Conservation (phyloP, 2,797 vertebrate species). For the Pachyuromys duprasi region DNA sequence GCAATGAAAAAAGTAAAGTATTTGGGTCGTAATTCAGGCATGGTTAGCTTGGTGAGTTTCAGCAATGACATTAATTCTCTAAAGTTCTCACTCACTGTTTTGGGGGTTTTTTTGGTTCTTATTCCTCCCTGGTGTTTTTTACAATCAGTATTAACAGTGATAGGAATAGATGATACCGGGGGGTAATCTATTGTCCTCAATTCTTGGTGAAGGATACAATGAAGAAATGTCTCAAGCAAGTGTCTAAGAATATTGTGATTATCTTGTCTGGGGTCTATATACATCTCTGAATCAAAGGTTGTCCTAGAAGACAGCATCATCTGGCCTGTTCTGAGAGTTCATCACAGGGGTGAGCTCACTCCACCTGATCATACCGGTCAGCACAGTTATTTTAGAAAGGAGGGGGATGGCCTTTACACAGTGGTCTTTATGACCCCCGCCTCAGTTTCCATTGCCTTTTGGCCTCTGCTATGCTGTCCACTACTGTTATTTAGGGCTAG, state of each 20-base stretch:
- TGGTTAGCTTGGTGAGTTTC: background rate
- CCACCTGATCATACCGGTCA: background rate
- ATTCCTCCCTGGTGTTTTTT: background rate
- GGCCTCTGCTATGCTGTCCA: background rate
- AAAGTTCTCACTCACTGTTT: rapidly evolving
- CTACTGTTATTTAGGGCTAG: background rate
- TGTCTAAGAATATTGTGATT: background rate
- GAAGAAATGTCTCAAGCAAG: background rate
- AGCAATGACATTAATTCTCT: background rate
- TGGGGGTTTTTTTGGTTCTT: background rate
- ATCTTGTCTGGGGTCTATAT: background rate
- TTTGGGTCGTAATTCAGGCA: background rate
- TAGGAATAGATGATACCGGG: background rate
- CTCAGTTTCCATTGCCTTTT: background rate
- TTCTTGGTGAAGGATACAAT: background rate
- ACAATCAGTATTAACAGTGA: background rate
- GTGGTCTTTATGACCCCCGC: background rate
- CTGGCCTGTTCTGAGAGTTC: too few species aligned
- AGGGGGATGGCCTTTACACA: rapidly evolving
- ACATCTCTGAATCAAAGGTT: background rate
- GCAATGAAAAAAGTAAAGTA: background rate
- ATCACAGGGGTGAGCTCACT: rapidly evolving
- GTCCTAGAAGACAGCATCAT: background rate
- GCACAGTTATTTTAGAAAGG: background rate
- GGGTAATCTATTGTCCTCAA: background rate